These are phyloP conservation scores for Empidonax traillii DNA, from an alignment of 2,113 vertebrate genomes.

Conservation along the genomic window DNA sequence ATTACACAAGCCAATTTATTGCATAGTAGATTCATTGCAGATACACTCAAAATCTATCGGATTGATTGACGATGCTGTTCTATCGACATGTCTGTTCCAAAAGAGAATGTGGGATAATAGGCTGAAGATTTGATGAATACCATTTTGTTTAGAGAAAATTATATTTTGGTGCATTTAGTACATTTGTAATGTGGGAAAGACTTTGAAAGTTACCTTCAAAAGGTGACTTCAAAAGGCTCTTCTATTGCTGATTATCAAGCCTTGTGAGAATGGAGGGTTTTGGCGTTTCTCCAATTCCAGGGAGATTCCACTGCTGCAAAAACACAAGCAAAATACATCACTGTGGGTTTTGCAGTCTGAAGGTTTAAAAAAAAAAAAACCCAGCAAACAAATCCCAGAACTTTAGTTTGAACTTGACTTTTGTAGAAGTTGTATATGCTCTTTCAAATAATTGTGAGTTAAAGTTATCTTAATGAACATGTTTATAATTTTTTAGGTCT, in stretches of 20 bases:
- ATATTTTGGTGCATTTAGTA: neutral
- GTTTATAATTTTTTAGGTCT: neutral
- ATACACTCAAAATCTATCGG: conserved; percentile 25
- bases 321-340: neutral
- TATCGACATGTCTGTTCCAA: conserved; percentile 12
- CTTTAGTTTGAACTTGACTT: neutral
- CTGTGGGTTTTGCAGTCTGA: neutral
- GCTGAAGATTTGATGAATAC: conserved; percentile 30
- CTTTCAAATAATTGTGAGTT: neutral
- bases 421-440: neutral
- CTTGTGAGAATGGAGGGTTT: neutral
- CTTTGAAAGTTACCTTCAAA: conserved; percentile 46
- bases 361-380: neutral
- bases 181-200: neutral
- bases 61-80: conserved; percentile 48
- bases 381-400: neutral
- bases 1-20: conserved; percentile 25
- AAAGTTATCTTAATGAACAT: neutral
- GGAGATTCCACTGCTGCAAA: neutral
- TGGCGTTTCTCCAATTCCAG: neutral
- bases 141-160: conserved; percentile 1
- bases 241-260: neutral
- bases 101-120: conserved; percentile 17
- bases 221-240: neutral
- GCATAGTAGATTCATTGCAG: neutral